Base-by-base conservation (phyloP, 2,797 vertebrate genomes). In the Perodicticus potto region DNA sequence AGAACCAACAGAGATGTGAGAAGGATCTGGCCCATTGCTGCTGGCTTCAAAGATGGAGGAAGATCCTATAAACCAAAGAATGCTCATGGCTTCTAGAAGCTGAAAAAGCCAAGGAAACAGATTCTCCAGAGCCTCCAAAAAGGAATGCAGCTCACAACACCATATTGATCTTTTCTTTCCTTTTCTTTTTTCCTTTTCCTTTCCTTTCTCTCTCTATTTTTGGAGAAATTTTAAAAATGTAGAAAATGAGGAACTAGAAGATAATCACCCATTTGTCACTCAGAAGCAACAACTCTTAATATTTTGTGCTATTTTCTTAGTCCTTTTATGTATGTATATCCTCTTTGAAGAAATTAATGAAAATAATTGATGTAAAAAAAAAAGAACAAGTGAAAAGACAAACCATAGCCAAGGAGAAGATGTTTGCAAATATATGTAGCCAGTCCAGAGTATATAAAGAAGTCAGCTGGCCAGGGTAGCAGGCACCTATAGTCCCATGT, bases 341-440 rank as follows among this genome's bases (percentile, higher is more conserved):
- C 7, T 27, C n/a, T 80, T 34, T 80, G 5, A 14, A 80, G 57
- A 59, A 57, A 59, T 32, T 37, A 43, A 32, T 70, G 32, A 37
- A 80, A 80, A 59, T 37, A 25, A 27, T 34, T 57, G 67, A 29
- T 27, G 29, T 27, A 12, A 3, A 59, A 53, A 53, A 49, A 14
- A 53, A 53, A 53, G 45, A 45, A 45, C 49, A 92, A 82, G 59
- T 70, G 80, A 85, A 86, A 91, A 89, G 63, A 86, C 29, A 76
- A 77, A 91, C 23, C 17, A 29, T 29, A 43, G 25, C 8, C 65
- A 83, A 83, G 49, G 34, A 73, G 37, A 83, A 65, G 27, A 63
- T 88, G n/a, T 86, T 69, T 88, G 25, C n/a, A 86, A 82, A 82
- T 82, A 53, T 10, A 23, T 40, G 5, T 53, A 59, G 72, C 32